phyloP scores from a whole-genome alignment of 2,888 invertebrate species.

The Acrobasis suavella region DNA sequence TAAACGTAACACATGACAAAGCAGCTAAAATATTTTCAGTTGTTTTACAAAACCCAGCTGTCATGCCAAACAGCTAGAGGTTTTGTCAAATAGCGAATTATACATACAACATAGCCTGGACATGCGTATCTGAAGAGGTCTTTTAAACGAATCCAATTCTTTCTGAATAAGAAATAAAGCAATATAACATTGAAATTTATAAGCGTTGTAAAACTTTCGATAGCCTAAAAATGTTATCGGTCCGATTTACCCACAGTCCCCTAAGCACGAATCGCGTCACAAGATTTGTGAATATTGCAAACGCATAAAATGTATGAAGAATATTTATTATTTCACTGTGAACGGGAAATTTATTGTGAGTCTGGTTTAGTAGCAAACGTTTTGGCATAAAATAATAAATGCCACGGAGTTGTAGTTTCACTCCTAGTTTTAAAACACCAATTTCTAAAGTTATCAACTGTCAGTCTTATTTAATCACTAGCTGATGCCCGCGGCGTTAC shows the following conservation, averaged over 20 bases:
- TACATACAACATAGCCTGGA: too few relatives aligned
- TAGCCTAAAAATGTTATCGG: conserved; percentile 6
- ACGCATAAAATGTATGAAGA: conserved; percentile 62
- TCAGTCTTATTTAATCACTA: too few relatives aligned
- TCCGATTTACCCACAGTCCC: conserved; percentile 28
- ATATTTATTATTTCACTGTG: conserved; percentile 73
- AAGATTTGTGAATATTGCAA: conserved; percentile 60
- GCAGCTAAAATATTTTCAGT: too few relatives aligned
- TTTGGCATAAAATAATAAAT: conserved; percentile 34
- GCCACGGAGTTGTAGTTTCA: neutral
- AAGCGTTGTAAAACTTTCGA: neutral
- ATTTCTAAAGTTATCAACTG: too few relatives aligned
- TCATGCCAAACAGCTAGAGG: too few relatives aligned
- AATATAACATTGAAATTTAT: neutral
- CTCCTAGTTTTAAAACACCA: too few relatives aligned
- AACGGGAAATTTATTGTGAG: conserved; percentile 70
- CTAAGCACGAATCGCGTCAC: conserved; percentile 31
- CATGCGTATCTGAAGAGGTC: too few relatives aligned
- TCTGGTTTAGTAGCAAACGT: conserved; percentile 72
- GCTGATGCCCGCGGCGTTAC: too few relatives aligned
- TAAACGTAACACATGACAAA: too few relatives aligned
- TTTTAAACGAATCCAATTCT: neutral
- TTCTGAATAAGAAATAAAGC: too few relatives aligned
- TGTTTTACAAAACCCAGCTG: too few relatives aligned
- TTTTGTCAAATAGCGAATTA: too few relatives aligned